Evolutionary conservation across 2,888 invertebrate species (phyloP).

Genomic region (Dolomedes plantarius): DNA sequence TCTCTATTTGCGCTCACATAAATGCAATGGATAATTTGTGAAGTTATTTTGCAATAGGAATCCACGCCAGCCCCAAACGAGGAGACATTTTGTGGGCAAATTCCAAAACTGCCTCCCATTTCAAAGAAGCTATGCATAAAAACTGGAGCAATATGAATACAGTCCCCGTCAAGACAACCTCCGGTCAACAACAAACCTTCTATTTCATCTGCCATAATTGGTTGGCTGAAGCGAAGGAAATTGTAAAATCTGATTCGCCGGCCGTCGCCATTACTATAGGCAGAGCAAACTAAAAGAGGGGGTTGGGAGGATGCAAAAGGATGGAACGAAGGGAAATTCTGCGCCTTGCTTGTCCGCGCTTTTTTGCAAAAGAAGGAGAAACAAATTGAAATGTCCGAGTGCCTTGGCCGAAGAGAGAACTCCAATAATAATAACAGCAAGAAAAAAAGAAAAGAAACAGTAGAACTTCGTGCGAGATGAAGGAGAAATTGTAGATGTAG

Average conservation of each 20-base stretch:
- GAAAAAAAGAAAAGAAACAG: conserved; percentile 27
- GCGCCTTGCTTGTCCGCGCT: conserved; percentile 48
- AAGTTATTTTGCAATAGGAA: no score
- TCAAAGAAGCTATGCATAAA: neutral
- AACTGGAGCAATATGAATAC: conserved; percentile 31
- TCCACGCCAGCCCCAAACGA: no score
- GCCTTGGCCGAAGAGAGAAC: conserved; percentile 52
- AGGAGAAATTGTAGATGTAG: conserved; percentile 68
- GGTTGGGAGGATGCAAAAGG: conserved; percentile 10
- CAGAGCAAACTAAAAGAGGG: neutral
- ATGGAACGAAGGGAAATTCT: conserved; percentile 46
- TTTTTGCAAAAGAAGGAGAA: conserved; percentile 51
- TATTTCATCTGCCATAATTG: conserved; percentile 71
- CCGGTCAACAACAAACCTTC: conserved; percentile 57
- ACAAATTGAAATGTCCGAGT: conserved; percentile 71
- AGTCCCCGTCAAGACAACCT: conserved; percentile 25
- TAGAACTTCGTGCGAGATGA: conserved; percentile 48
- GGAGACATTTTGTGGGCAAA: no score
- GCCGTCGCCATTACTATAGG: conserved; percentile 62
- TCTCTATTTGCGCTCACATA: no score
- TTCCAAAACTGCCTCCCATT: no score
- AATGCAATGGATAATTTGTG: no score
- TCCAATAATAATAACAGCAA: conserved; percentile 59
- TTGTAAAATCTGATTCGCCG: conserved; percentile 71
- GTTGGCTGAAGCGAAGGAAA: conserved; percentile 69